These are phyloP conservation scores for Ochropleura leucogaster DNA, from an alignment of 2,888 invertebrate genomes.

Conservation along the genomic window DNA sequence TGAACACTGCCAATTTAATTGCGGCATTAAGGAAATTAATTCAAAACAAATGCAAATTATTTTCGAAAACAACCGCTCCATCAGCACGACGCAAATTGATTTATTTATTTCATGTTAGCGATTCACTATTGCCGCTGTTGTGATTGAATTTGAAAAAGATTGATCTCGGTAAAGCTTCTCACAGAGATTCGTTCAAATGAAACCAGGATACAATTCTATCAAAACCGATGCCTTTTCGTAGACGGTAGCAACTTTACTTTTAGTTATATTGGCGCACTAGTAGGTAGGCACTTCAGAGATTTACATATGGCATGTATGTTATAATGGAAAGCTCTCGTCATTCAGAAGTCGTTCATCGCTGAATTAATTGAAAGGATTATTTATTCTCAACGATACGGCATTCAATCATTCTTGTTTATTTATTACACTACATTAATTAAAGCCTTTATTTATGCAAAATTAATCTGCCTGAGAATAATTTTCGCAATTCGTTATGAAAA, in stretches of 20 bases:
- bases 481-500: constrained; percentile 8
- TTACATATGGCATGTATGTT: constrained; percentile 35
- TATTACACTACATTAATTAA: constrained; percentile 25
- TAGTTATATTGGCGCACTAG: constrained; percentile 39
- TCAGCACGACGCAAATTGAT: constrained; percentile 42
- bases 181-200: constrained; percentile 56
- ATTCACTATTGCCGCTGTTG: constrained; percentile 29
- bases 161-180: constrained; percentile 57
- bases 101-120: constrained; percentile 47
- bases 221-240: constrained; percentile 26
- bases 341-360: constrained; percentile 34
- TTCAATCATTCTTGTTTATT: constrained; percentile 42
- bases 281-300: constrained; percentile 35
- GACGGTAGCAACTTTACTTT: constrained; percentile 38
- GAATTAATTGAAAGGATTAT: constrained; percentile 61
- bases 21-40: constrained; percentile 63
- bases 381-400: constrained; percentile 25
- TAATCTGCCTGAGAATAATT: constrained; percentile 20
- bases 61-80: constrained; percentile 43
- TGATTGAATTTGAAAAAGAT: constrained; percentile 62
- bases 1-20: constrained; percentile 61
- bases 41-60: constrained; percentile 60
- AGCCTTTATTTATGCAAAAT: constrained; percentile 24
- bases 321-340: constrained; percentile 14
- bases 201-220: constrained; percentile 58